Conservation (phyloP, 2,797 vertebrate species). For the Lacerta bilineata region DNA sequence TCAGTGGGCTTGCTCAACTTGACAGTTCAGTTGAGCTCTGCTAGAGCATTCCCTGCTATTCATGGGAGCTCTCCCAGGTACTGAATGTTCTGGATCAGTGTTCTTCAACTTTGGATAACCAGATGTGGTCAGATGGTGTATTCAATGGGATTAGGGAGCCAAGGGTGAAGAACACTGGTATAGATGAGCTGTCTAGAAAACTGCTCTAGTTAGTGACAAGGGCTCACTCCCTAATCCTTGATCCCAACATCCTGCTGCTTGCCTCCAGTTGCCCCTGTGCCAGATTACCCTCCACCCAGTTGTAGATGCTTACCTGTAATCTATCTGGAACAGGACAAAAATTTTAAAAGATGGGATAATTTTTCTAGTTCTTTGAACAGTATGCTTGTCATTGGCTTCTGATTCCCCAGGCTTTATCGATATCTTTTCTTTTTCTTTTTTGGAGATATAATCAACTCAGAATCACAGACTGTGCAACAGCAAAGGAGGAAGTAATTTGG, state of each 20-base stretch:
- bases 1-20: neutral
- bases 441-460: neutral
- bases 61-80: neutral
- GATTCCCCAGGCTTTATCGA: neutral
- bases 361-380: neutral
- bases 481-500: conserved; percentile 9
- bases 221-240: neutral
- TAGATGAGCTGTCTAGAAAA: neutral
- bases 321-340: neutral
- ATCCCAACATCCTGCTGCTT: neutral
- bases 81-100: too few relatives aligned
- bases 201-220: neutral
- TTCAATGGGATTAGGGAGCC: too few relatives aligned
- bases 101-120: too few relatives aligned
- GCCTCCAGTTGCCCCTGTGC: neutral
- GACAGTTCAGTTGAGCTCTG: neutral
- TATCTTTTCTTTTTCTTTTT: neutral
- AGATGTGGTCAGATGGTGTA: too few relatives aligned
- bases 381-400: neutral
- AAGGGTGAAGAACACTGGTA: neutral
- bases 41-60: neutral
- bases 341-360: neutral
- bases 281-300: neutral
- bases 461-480: neutral
- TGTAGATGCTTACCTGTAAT: neutral